phyloP scores from a whole-genome alignment of 92 coral and sea anemone genomes.

The Siderastrea siderea region DNA sequence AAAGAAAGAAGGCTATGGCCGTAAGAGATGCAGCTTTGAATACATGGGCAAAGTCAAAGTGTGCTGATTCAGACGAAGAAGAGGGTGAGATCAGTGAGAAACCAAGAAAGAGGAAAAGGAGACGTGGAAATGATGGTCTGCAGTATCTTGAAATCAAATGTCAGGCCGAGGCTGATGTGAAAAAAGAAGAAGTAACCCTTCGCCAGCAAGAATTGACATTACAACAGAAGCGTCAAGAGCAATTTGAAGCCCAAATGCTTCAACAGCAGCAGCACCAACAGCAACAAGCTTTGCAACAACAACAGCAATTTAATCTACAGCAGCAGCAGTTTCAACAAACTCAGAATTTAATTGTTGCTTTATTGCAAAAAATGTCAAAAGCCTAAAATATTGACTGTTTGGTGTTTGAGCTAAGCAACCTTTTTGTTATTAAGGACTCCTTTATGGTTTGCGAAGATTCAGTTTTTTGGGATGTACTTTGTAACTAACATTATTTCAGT shows the following conservation, averaged over 20 bases:
- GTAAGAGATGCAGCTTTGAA: no score
- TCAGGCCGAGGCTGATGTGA: slow-evolving; percentile 63
- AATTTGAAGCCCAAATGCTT: slow-evolving; percentile 49
- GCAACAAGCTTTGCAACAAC: slow-evolving; percentile 22
- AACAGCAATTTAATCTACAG: slow-evolving; percentile 26
- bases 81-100: slow-evolving; percentile 19
- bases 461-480: background rate
- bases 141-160: slow-evolving; percentile 60
- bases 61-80: slow-evolving; percentile 39
- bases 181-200: slow-evolving; percentile 63
- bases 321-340: slow-evolving; percentile 14
- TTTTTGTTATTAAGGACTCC: background rate
- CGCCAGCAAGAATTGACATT: slow-evolving; percentile 44
- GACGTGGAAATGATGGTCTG: slow-evolving; percentile 55
- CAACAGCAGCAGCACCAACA: slow-evolving; percentile 41
- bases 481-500: background rate
- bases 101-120: slow-evolving; percentile 51
- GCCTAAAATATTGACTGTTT: background rate
- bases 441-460: background rate
- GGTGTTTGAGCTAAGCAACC: background rate
- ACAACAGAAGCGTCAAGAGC: slow-evolving; percentile 62
- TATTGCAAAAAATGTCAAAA: slow-evolving; percentile 10
- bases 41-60: no score
- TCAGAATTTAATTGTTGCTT: slow-evolving; percentile 14
- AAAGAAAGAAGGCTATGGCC: slow-evolving; percentile 35